Conservation (phyloP, 2,113 vertebrate species). For the Reinhardtius hippoglossoides region DNA sequence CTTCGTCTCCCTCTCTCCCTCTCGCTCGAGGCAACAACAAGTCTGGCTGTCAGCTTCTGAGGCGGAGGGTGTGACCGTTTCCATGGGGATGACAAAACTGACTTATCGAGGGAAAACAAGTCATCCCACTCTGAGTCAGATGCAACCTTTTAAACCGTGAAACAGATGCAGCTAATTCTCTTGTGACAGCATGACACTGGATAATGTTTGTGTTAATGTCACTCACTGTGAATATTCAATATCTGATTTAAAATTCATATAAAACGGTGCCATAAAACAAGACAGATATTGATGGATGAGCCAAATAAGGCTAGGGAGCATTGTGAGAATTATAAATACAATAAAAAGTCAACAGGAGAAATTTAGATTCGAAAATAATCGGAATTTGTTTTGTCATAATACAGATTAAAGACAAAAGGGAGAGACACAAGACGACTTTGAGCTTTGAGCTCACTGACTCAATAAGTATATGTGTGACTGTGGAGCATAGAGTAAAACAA, state of each 20-base stretch:
- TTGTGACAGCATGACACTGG: neutral
- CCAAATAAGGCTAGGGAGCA: neutral
- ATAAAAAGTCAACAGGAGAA: neutral
- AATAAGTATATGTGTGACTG: neutral
- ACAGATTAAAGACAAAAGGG: neutral
- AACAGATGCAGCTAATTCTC: slow-evolving; percentile 29
- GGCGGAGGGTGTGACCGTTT: slow-evolving; percentile 53
- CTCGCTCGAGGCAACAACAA: slow-evolving; percentile 56
- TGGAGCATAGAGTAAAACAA: neutral
- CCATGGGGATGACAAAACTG: slow-evolving; percentile 59
- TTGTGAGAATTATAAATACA: neutral
- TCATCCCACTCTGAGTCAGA: slow-evolving; percentile 24
- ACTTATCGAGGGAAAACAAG: slow-evolving; percentile 46
- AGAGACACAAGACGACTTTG: neutral
- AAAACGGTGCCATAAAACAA: neutral
- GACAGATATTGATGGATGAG: neutral
- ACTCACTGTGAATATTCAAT: slow-evolving; percentile 1
- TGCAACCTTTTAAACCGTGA: slow-evolving; percentile 37
- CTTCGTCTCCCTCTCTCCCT: slow-evolving; percentile 5
- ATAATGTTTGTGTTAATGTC: slow-evolving; percentile 10
- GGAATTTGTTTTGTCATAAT: neutral
- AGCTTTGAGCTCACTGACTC: too few species aligned
- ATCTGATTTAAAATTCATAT: neutral
- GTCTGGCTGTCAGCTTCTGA: slow-evolving; percentile 56
- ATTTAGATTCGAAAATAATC: neutral